A percentile compares a stretch with the other conserved stretches of the same genome.
Conservation (phyloP, 2,888 invertebrate species). For the Idaea aversata region DNA sequence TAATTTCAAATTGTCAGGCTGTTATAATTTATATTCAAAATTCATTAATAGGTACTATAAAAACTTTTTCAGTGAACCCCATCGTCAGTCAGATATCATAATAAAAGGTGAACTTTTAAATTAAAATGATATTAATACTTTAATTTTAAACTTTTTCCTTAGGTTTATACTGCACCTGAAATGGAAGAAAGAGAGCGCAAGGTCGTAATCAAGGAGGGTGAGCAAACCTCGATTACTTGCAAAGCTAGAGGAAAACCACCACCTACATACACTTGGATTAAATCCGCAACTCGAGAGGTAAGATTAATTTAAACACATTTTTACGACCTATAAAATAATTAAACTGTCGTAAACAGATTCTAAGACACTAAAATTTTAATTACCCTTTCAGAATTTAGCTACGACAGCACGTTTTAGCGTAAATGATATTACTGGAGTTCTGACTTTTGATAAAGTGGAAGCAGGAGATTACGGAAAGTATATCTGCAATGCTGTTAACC, state of each 20-base stretch:
- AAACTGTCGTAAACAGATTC: conserved; percentile 3
- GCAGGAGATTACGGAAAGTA: conserved; percentile 90
- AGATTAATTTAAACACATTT: conserved; percentile 11
- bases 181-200: conserved; percentile 82
- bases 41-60: too few relatives aligned
- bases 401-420: conserved; percentile 83
- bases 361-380: conserved; percentile 5
- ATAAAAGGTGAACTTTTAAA: not conserved
- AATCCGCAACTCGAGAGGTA: conserved; percentile 83
- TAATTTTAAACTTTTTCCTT: conserved; percentile 16
- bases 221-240: conserved; percentile 87
- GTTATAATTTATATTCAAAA: too few relatives aligned
- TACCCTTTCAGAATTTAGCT: conserved; percentile 82
- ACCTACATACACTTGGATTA: conserved; percentile 92
- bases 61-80: too few relatives aligned
- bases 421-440: conserved; percentile 84
- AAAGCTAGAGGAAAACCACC: conserved; percentile 91
- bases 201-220: conserved; percentile 89
- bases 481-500: conserved; percentile 89
- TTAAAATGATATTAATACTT: not conserved
- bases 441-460: conserved; percentile 87
- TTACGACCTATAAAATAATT: conserved; percentile 10
- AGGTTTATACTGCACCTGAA: conserved; percentile 88
- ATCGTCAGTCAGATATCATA: too few relatives aligned
- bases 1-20: too few relatives aligned